These are phyloP conservation scores for Alviniconcha marisindica DNA, from an alignment of 1,140 invertebrate species.

Conservation along the genomic window DNA sequence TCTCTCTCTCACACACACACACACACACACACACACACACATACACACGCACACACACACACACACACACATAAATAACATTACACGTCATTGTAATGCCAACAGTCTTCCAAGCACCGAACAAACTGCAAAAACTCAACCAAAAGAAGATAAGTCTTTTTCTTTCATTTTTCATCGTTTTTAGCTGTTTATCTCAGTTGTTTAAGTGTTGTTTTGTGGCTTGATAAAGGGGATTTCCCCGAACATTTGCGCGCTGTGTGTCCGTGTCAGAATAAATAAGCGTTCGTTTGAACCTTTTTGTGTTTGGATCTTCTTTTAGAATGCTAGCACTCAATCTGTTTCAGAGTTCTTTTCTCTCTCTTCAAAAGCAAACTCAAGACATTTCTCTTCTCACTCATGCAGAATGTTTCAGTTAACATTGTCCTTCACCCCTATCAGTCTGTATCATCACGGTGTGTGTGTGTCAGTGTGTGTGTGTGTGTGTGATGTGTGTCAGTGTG, in stretches of 20 bases:
- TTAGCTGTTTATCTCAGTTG: too few relatives aligned
- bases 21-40: neutral
- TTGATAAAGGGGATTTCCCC: too few relatives aligned
- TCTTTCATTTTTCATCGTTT: too few relatives aligned
- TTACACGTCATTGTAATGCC: neutral
- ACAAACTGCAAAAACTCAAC: too few relatives aligned
- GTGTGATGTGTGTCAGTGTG: neutral
- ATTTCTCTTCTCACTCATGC: neutral
- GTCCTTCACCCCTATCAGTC: neutral
- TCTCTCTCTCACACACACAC: neutral
- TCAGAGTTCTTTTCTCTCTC: neutral
- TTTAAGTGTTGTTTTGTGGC: too few relatives aligned
- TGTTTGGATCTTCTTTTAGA: neutral
- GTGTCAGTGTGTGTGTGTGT: slow-evolving; percentile 1
- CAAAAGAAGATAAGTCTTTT: too few relatives aligned
- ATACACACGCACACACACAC: neutral
- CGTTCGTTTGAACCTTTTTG: neutral
- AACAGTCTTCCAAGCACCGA: neutral
- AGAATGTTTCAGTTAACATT: neutral
- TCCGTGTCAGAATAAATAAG: neutral
- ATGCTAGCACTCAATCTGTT: neutral
- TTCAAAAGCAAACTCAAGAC: neutral
- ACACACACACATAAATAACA: neutral
- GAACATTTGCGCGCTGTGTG: too few relatives aligned
- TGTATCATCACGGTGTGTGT: neutral